These are phyloP conservation scores for Syndactyla subalaris DNA, from an alignment of 2,797 vertebrate genomes.

Conservation along the genomic window DNA sequence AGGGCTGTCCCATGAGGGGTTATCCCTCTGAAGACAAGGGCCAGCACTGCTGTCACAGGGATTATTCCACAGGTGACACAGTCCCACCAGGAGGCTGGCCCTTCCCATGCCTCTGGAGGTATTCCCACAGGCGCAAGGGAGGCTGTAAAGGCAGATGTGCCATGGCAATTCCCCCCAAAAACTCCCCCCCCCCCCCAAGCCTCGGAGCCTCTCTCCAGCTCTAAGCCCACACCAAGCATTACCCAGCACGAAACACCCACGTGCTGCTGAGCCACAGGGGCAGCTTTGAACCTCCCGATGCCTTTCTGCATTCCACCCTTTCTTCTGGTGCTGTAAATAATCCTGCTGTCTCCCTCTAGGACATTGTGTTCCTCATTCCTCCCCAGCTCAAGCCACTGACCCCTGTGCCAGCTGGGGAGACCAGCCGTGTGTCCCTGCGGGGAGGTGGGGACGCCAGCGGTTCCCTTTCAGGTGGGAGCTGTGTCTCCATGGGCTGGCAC, in stretches of 20 bases:
- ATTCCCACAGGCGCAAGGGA: background rate
- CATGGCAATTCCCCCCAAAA: accelerated
- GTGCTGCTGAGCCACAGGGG: background rate
- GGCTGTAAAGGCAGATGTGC: background rate
- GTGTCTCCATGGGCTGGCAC: background rate
- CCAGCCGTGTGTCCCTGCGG: background rate
- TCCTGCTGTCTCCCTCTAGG: background rate
- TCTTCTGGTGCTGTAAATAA: background rate
- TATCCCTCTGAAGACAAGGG: background rate
- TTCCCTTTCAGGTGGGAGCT: background rate
- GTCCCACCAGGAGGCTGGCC: background rate
- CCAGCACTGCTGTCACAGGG: background rate
- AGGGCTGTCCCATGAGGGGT: background rate
- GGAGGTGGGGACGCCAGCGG: background rate
- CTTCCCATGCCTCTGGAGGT: background rate
- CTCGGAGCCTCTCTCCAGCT: background rate
- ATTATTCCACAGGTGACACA: accelerated
- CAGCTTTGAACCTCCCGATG: background rate
- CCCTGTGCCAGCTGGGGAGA: background rate
- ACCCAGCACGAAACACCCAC: accelerated
- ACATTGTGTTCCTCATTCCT: constrained; percentile 31
- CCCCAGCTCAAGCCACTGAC: background rate
- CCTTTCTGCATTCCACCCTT: constrained; percentile 8
- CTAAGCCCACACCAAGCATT: background rate
- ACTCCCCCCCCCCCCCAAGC: background rate